Percentiles rank a stretch among this genome's conserved stretches.
phyloP scores from a whole-genome alignment of 1,140 invertebrate species.

The Apis mellifera region Amel_HAv3.1 CM009941.2:2860501-2861000 shows the following conservation, averaged over 20 bases:
- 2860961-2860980: background rate
- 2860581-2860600: conserved; percentile 52
- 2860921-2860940: background rate
- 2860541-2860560: background rate
- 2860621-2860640: conserved; percentile 28
- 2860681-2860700: no score
- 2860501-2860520: conserved; percentile 42
- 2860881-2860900: background rate
- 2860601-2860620: background rate
- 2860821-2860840: conserved; percentile 3
- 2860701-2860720: background rate
- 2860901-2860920: background rate
- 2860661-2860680: background rate
- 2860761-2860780: background rate
- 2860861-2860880: background rate
- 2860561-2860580: conserved; percentile 25
- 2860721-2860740: no score
- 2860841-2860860: no score
- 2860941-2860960: background rate
- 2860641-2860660: background rate
- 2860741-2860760: background rate
- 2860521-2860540: conserved; percentile 38
- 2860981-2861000: background rate
- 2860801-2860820: background rate
- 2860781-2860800: conserved; percentile 19